These are phyloP conservation scores for Panurus biarmicus DNA, from an alignment of 2,113 vertebrate species.

Conservation along the genomic window DNA sequence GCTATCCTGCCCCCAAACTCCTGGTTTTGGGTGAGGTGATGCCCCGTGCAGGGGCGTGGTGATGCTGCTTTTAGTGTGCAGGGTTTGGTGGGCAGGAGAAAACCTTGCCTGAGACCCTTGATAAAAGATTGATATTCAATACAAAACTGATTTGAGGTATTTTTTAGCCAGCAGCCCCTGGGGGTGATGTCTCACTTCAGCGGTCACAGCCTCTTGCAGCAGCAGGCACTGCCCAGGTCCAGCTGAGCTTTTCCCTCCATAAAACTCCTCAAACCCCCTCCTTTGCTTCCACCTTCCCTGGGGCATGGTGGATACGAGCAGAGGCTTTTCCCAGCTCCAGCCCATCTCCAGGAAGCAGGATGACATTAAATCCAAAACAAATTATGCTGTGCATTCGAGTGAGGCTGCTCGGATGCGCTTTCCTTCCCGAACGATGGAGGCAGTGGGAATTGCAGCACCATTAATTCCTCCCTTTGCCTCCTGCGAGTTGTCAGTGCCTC, in stretches of 20 bases:
- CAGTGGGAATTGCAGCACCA: conserved; percentile 8
- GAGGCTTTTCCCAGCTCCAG: background rate
- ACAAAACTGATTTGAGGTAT: background rate
- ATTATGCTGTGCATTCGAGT: background rate
- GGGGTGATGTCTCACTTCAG: background rate
- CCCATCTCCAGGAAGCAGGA: background rate
- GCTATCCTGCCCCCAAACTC: background rate
- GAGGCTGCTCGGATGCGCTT: background rate
- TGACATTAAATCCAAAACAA: background rate
- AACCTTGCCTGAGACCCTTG: background rate
- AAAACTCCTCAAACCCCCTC: background rate
- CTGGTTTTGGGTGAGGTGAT: rapidly evolving
- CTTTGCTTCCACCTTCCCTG: background rate
- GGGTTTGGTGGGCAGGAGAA: background rate
- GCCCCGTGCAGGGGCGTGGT: rapidly evolving
- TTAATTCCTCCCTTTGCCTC: background rate
- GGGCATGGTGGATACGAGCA: rapidly evolving
- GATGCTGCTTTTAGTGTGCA: rapidly evolving
- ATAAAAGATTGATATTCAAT: rapidly evolving
- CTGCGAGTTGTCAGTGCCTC: background rate
- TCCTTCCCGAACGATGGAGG: background rate
- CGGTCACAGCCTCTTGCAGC: background rate
- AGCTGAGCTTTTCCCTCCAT: background rate
- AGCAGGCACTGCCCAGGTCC: rapidly evolving
- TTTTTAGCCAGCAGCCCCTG: background rate